Percentiles rank a stretch among this genome's conserved stretches.
These are phyloP conservation scores for Nannobrachium achirus DNA, from an alignment of 2,113 vertebrate species.

Conservation along the genomic window DNA sequence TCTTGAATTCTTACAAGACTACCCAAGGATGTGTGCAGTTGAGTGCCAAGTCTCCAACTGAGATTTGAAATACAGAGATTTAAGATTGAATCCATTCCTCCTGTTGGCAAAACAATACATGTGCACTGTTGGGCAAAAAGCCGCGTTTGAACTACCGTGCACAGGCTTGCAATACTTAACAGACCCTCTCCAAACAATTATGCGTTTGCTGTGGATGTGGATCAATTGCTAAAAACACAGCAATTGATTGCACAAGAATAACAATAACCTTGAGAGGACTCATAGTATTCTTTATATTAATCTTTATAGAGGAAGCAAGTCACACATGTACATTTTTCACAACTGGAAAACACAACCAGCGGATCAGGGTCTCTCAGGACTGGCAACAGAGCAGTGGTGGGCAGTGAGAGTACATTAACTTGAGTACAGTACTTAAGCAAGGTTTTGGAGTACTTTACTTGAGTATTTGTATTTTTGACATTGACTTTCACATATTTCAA, in stretches of 20 bases:
- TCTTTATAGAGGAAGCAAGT: conserved; percentile 64
- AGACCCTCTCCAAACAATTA: not conserved
- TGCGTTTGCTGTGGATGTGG: not conserved
- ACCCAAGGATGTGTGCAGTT: too few species aligned
- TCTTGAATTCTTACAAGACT: too few species aligned
- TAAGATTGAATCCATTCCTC: too few species aligned
- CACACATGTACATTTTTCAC: conserved; percentile 56
- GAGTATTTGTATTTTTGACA: too few species aligned
- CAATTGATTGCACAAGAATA: conserved; percentile 10
- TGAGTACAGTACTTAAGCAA: too few species aligned
- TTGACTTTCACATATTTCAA: too few species aligned
- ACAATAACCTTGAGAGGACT: conserved; percentile 28
- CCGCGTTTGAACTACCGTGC: not conserved
- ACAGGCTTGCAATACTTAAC: not conserved
- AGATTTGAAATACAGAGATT: too few species aligned
- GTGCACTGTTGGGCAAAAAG: too few species aligned
- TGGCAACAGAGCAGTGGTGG: not conserved
- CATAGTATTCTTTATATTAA: conserved; percentile 48
- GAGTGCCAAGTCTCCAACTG: too few species aligned
- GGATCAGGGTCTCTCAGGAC: conserved; percentile 15
- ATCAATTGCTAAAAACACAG: too few species aligned
- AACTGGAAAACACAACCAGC: conserved; percentile 25
- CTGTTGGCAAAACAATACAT: not conserved
- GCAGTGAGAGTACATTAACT: too few species aligned
- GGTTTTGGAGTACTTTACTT: too few species aligned